Conservation (phyloP, 2,888 invertebrate genomes). For the Polyommatus iphigenia region DNA sequence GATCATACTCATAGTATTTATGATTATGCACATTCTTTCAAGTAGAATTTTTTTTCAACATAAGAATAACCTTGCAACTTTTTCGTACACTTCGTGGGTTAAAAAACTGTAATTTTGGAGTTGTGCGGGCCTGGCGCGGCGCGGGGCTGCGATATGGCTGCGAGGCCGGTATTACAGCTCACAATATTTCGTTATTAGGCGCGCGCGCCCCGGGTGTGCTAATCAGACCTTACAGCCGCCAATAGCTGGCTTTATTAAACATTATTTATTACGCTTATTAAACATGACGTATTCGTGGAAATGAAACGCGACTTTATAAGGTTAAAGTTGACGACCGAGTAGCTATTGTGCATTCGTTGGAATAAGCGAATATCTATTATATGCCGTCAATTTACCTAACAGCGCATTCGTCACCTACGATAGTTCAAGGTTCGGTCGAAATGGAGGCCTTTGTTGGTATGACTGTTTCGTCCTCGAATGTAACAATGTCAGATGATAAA, state of each 20-base stretch:
- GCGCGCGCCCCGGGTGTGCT: neutral
- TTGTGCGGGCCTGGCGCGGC: neutral
- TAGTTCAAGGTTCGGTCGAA: neutral
- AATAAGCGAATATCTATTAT: neutral
- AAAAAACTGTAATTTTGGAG: neutral
- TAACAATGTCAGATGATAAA: neutral
- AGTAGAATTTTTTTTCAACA: too few species aligned
- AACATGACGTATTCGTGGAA: conserved; percentile 1
- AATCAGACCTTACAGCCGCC: neutral
- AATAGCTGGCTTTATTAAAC: conserved; percentile 12
- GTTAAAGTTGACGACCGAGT: neutral
- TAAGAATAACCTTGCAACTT: too few species aligned
- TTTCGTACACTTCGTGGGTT: neutral
- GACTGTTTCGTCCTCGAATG: neutral
- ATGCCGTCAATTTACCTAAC: neutral
- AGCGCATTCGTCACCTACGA: neutral
- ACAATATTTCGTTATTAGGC: conserved; percentile 6
- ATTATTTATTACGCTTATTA: conserved; percentile 15
- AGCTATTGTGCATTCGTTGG: neutral
- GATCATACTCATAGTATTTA: too few species aligned
- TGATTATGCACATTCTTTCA: too few species aligned
- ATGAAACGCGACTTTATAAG: neutral
- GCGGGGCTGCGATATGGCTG: neutral
- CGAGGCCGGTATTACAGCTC: neutral
- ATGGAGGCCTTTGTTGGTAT: neutral